Percentiles rank a stretch among this genome's conserved stretches.
These are phyloP conservation scores for Lepus americanus DNA, from an alignment of 2,113 vertebrate genomes.

Conservation along the genomic window DNA sequence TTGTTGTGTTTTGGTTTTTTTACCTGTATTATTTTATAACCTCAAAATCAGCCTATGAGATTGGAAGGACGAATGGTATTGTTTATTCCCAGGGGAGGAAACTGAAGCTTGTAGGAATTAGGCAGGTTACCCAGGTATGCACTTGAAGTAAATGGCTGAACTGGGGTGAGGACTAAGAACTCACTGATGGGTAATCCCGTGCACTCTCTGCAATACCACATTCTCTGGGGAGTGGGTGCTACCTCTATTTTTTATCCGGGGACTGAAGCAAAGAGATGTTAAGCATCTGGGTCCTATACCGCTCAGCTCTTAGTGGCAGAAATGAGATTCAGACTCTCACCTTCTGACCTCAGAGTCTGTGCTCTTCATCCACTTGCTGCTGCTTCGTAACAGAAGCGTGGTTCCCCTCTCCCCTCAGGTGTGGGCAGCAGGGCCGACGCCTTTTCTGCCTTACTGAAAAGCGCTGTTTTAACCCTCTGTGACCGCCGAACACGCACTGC, in stretches of 20 bases:
- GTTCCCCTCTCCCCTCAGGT: not conserved
- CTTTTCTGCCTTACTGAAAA: constrained; percentile 1
- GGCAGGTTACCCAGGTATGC: not conserved
- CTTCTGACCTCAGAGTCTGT: not conserved
- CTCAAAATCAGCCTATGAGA: not conserved
- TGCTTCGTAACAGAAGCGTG: not conserved
- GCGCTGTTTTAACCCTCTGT: constrained; percentile 27
- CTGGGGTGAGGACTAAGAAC: not conserved
- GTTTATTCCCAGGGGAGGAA: not conserved
- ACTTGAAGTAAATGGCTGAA: not conserved
- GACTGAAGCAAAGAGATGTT: not conserved
- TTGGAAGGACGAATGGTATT: constrained; percentile 14
- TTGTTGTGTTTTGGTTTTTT: not conserved
- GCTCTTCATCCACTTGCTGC: not conserved
- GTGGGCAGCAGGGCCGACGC: not conserved
- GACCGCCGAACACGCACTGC: not conserved
- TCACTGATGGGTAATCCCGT: not conserved
- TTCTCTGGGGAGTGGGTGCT: not conserved
- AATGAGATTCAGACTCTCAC: not conserved
- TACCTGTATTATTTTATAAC: not conserved
- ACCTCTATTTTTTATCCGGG: constrained; percentile 1
- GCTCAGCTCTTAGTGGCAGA: not conserved
- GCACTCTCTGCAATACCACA: not conserved
- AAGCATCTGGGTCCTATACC: not conserved
- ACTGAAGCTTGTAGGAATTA: not conserved